Percentiles rank a stretch among this genome's conserved stretches.
Conservation (phyloP, 2,113 vertebrate species). For the Typhlomys cinereus region DNA sequence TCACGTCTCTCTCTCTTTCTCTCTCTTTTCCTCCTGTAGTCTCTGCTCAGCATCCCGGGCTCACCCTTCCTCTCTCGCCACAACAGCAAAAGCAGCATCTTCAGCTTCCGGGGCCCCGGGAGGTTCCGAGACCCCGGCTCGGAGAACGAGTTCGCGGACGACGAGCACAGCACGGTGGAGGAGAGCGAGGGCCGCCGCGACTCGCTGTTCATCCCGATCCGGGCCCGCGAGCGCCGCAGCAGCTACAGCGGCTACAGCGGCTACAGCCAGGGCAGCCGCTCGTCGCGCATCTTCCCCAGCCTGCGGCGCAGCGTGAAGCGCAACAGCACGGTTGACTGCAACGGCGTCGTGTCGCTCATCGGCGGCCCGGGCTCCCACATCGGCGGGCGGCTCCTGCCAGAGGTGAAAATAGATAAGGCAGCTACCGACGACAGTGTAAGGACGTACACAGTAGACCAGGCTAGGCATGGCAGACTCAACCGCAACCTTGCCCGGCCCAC, state of each 20-base stretch:
- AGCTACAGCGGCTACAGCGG: slow-evolving; percentile 94
- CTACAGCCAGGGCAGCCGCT: slow-evolving; percentile 95
- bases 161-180: slow-evolving; percentile 98
- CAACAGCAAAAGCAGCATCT: slow-evolving; percentile 99
- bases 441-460: slow-evolving; percentile 87
- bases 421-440: slow-evolving; percentile 93
- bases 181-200: slow-evolving; percentile 96
- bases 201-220: slow-evolving; percentile 96
- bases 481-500: not conserved
- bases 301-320: slow-evolving; percentile 94
- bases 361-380: slow-evolving; percentile 90
- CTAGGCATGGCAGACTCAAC: slow-evolving; percentile 89
- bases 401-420: slow-evolving; percentile 98
- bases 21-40: slow-evolving; percentile 81
- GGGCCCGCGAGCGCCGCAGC: slow-evolving; percentile 91
- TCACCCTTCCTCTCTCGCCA: slow-evolving; percentile 98
- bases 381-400: slow-evolving; percentile 96
- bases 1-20: not conserved
- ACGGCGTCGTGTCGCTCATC: slow-evolving; percentile 98
- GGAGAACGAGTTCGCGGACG: slow-evolving; percentile 97
- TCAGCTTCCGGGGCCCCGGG: slow-evolving; percentile 92
- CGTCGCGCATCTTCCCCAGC: slow-evolving; percentile 94
- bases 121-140: slow-evolving; percentile 94
- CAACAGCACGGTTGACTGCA: slow-evolving; percentile 99
- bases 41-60: slow-evolving; percentile 97